phyloP scores from a whole-genome alignment of 1,140 invertebrate genomes.

The Drosophila repleta region DNA sequence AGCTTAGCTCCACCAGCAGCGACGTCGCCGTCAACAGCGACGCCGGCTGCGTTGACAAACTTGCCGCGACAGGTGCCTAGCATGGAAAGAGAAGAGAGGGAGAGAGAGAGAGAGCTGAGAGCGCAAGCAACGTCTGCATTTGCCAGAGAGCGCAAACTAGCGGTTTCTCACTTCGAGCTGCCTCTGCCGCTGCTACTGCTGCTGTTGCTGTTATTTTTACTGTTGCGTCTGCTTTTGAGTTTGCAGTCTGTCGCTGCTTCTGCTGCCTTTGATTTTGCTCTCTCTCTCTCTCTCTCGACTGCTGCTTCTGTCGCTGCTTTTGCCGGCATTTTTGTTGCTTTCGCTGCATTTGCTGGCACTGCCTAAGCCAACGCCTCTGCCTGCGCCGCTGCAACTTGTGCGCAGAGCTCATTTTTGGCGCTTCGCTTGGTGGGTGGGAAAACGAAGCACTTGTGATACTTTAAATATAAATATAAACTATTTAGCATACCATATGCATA shows the following conservation, averaged over 20 bases:
- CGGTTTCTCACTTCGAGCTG: too few relatives aligned
- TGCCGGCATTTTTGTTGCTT: conserved; percentile 35
- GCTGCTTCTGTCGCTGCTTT: conserved; percentile 11
- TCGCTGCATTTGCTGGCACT: too few relatives aligned
- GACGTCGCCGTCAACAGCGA: conserved; percentile 17
- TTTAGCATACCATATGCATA: too few relatives aligned
- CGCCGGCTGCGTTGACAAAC: conserved; percentile 46
- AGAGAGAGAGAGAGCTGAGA: background rate
- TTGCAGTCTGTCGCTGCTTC: too few relatives aligned
- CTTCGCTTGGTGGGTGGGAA: conserved; percentile 7
- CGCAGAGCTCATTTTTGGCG: background rate
- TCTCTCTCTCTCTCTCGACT: background rate
- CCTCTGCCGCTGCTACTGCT: too few relatives aligned
- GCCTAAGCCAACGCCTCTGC: background rate
- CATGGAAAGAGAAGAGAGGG: conserved; percentile 16
- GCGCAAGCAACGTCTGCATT: too few relatives aligned
- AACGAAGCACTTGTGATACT: too few relatives aligned
- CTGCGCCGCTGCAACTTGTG: conserved; percentile 11
- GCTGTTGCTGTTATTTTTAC: too few relatives aligned
- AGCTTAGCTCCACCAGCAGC: conserved; percentile 25
- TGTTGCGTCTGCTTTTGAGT: too few relatives aligned
- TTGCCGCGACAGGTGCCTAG: conserved; percentile 64
- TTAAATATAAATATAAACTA: too few relatives aligned
- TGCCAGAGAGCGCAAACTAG: too few relatives aligned
- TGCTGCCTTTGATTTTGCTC: too few relatives aligned